A percentile compares a stretch with the other conserved stretches of the same genome.
phyloP scores from a whole-genome alignment of 2,113 vertebrate species.

The Equus quagga region DNA sequence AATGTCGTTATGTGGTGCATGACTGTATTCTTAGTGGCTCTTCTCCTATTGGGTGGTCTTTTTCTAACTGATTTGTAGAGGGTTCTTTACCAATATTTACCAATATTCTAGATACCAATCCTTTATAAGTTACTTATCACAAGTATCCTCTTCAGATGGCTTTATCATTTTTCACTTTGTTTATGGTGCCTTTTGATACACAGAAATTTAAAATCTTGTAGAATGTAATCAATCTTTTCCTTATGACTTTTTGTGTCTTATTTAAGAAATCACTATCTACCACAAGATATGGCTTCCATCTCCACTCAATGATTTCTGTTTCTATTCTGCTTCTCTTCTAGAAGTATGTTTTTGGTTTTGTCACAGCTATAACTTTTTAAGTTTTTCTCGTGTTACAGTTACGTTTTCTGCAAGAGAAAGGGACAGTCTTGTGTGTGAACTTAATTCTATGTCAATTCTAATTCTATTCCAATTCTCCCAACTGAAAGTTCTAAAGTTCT shows the following conservation, averaged over 20 bases:
- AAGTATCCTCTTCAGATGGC: neutral
- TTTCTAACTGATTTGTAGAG: neutral
- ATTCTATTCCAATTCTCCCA: neutral
- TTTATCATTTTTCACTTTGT: neutral
- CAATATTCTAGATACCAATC: neutral
- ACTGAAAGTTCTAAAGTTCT: neutral
- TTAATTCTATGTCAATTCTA: conserved; percentile 5
- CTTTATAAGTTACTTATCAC: neutral
- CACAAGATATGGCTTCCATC: neutral
- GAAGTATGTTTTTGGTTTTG: conserved; percentile 20
- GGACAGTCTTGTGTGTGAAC: neutral
- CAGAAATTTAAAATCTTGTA: neutral
- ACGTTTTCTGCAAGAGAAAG: neutral
- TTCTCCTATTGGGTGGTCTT: neutral
- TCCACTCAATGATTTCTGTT: neutral
- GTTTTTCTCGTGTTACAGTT: neutral
- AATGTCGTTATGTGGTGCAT: no score
- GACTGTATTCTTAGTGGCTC: neutral
- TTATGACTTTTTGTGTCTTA: neutral
- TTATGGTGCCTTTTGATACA: neutral
- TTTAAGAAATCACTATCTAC: neutral
- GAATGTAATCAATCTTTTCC: conserved; percentile 14
- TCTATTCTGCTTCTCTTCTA: neutral
- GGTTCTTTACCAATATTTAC: neutral
- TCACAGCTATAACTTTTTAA: neutral